Evolutionary conservation across 2,888 invertebrate genomes (phyloP).

Genomic region (Deilephila porcellus): DNA sequence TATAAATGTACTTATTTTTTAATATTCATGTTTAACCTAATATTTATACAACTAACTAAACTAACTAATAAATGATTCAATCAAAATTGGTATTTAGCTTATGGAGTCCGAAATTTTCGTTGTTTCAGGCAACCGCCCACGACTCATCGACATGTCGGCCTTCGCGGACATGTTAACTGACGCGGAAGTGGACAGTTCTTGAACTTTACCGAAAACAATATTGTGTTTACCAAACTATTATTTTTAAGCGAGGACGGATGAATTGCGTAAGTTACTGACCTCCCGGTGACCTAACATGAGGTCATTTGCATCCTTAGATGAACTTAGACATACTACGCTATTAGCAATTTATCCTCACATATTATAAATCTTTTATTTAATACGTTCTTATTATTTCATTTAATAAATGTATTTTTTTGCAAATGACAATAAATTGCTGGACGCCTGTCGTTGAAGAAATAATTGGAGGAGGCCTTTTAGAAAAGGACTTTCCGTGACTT

Average conservation of each 20-base stretch:
- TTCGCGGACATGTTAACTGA: constrained; percentile 10
- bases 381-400: too few relatives aligned
- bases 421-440: too few relatives aligned
- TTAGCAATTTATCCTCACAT: not conserved
- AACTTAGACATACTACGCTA: not conserved
- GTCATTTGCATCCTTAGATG: not conserved
- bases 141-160: not conserved
- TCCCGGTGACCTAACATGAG: not conserved
- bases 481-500: too few relatives aligned
- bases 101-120: not conserved
- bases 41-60: too few relatives aligned
- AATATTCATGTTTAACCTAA: too few relatives aligned
- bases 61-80: too few relatives aligned
- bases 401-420: too few relatives aligned
- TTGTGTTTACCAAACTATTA: constrained; percentile 31
- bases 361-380: too few relatives aligned
- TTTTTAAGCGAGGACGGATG: constrained; percentile 43
- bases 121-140: not conserved
- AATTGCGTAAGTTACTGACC: constrained; percentile 21
- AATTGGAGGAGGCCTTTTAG: too few relatives aligned
- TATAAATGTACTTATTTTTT: too few relatives aligned
- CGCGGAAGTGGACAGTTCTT: constrained; percentile 34
- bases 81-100: not conserved
- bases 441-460: too few relatives aligned
- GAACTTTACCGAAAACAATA: constrained; percentile 33